Percentiles rank a stretch among this genome's conserved stretches.
phyloP scores from a whole-genome alignment of 1,140 invertebrate genomes.

The Ladona fulva region DNA sequence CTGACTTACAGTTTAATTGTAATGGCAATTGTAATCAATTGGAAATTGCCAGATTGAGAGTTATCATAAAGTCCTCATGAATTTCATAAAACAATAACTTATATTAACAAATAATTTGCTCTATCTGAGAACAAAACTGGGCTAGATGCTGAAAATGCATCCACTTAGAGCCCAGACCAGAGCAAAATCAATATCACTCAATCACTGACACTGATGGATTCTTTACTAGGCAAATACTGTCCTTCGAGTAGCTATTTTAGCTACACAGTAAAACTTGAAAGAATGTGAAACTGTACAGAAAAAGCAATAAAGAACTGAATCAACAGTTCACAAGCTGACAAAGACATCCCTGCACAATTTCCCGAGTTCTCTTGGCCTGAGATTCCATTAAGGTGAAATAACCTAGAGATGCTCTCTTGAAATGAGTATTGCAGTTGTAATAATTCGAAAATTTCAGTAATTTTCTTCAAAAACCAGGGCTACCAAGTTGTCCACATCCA shows the following conservation, averaged over 20 bases:
- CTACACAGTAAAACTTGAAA: not conserved
- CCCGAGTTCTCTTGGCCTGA: not conserved
- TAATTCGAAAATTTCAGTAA: not conserved
- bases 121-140: not conserved
- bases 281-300: not conserved
- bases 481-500: not conserved
- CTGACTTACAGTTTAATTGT: not conserved
- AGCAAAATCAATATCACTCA: not conserved
- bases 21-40: not conserved
- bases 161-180: not conserved
- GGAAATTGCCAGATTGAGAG: not conserved
- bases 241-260: not conserved
- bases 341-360: constrained; percentile 4
- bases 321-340: not conserved
- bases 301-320: not conserved
- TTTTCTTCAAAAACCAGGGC: not conserved
- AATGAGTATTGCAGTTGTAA: not conserved
- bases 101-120: not conserved
- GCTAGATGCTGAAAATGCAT: not conserved
- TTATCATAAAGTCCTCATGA: not conserved
- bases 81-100: not conserved
- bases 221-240: not conserved
- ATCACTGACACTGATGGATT: not conserved
- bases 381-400: not conserved
- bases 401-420: not conserved